Evolutionary conservation across 2,113 vertebrate genomes (phyloP).

Genomic region (Oreochromis tanganicae): DNA sequence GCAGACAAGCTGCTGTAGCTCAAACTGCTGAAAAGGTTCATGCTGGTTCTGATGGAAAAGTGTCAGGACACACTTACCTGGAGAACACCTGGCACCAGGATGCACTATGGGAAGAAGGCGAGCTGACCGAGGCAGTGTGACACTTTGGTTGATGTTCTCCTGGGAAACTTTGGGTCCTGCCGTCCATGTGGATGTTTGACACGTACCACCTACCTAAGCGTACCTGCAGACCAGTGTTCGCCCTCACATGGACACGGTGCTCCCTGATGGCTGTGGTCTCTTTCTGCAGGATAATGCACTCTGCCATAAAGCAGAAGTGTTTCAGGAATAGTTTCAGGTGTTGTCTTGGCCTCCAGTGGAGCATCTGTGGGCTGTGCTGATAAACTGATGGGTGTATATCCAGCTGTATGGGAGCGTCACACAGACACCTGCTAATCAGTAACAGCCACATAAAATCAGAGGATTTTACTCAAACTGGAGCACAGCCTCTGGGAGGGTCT

Average conservation of each 20-base stretch:
- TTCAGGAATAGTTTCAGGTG: not conserved
- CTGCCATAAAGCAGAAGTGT: not conserved
- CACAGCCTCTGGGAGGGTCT: fast-evolving
- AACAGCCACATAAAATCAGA: not conserved
- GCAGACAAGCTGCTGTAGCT: not conserved
- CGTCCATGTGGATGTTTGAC: not conserved
- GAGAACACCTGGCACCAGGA: not conserved
- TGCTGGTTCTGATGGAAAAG: not conserved
- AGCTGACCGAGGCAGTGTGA: not conserved
- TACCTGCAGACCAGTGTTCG: not conserved
- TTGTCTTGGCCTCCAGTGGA: not conserved
- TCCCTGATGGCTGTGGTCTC: not conserved
- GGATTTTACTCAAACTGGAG: fast-evolving
- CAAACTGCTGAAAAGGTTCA: not conserved
- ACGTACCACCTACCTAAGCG: not conserved
- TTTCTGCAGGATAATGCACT: not conserved
- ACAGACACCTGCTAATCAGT: not conserved
- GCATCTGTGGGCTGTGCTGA: not conserved
- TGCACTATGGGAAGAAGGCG: not conserved
- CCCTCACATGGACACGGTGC: not conserved
- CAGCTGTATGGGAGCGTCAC: not conserved
- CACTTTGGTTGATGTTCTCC: not conserved
- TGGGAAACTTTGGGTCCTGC: not conserved
- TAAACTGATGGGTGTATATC: not conserved
- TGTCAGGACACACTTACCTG: not conserved